phyloP scores from a whole-genome alignment of 2,113 vertebrate genomes.

The Microtus pennsylvanicus region DNA sequence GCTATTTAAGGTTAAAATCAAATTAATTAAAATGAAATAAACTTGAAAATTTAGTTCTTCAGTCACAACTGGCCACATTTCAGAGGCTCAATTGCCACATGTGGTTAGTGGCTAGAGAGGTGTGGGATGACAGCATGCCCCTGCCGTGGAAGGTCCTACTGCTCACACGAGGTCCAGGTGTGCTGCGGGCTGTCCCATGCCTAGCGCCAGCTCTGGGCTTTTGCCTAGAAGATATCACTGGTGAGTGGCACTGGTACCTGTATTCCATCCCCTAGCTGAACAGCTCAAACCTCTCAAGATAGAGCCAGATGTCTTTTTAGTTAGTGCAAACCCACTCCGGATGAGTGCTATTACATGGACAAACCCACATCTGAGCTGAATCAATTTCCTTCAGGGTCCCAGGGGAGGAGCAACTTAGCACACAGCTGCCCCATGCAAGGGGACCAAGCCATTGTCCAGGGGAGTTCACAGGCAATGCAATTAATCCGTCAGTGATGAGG shows the following conservation, averaged over 20 bases:
- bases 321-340: not conserved
- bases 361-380: not conserved
- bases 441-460: not conserved
- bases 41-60: slow-evolving; percentile 20
- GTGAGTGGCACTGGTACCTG: not conserved
- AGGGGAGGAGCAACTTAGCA: too few relatives aligned
- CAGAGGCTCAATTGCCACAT: not conserved
- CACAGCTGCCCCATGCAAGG: not conserved
- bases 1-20: slow-evolving; percentile 41
- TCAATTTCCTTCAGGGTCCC: not conserved
- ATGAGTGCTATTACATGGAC: not conserved
- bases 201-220: not conserved
- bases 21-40: slow-evolving; percentile 59
- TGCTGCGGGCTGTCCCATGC: not conserved
- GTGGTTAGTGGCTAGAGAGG: not conserved
- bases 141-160: fast-evolving
- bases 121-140: not conserved
- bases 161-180: not conserved
- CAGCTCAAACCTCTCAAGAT: not conserved
- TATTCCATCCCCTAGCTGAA: not conserved
- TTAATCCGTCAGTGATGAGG: not conserved
- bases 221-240: not conserved
- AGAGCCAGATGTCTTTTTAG: not conserved
- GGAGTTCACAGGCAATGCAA: not conserved
- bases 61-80: not conserved